A percentile compares a stretch with the other conserved stretches of the same genome.
These are phyloP conservation scores for Oryzaephilus surinamensis DNA, from an alignment of 1,140 invertebrate genomes.

Conservation along the genomic window DNA sequence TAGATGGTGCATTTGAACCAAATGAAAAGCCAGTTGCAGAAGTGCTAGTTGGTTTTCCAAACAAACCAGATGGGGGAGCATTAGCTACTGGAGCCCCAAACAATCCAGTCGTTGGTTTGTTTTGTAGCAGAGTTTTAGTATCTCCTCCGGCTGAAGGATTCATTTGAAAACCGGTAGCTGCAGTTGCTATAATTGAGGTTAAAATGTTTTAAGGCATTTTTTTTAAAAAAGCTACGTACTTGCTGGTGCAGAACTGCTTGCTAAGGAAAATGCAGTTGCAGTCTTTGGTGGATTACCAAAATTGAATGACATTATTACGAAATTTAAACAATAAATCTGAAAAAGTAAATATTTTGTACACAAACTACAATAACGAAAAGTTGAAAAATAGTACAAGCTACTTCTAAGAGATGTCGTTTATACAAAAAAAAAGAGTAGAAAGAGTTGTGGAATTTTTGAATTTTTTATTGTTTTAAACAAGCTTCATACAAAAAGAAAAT, in stretches of 20 bases:
- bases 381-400: too few relatives aligned
- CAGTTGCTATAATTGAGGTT: slow-evolving; percentile 9
- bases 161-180: slow-evolving; percentile 12
- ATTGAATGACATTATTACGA: slow-evolving; percentile 17
- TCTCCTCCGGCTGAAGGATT: slow-evolving; percentile 13
- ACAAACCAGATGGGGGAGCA: slow-evolving; percentile 1
- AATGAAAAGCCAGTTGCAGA: slow-evolving; percentile 3
- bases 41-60: neutral
- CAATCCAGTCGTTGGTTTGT: slow-evolving; percentile 4
- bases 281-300: slow-evolving; percentile 15
- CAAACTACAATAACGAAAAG: too few relatives aligned
- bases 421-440: too few relatives aligned
- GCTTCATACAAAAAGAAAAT: too few relatives aligned
- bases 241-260: slow-evolving; percentile 13
- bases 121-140: slow-evolving; percentile 11
- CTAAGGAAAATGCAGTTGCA: slow-evolving; percentile 14
- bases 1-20: slow-evolving; percentile 9
- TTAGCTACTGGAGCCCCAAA: slow-evolving; percentile 4
- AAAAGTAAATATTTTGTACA: too few relatives aligned
- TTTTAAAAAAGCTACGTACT: slow-evolving; percentile 2
- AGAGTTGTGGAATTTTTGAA: too few relatives aligned
- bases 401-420: too few relatives aligned
- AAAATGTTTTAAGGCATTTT: neutral
- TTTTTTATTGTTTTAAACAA: too few relatives aligned
- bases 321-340: too few relatives aligned